Evolutionary conservation across 2,113 vertebrate species (phyloP).

Genomic region (Silurus glanis): DNA sequence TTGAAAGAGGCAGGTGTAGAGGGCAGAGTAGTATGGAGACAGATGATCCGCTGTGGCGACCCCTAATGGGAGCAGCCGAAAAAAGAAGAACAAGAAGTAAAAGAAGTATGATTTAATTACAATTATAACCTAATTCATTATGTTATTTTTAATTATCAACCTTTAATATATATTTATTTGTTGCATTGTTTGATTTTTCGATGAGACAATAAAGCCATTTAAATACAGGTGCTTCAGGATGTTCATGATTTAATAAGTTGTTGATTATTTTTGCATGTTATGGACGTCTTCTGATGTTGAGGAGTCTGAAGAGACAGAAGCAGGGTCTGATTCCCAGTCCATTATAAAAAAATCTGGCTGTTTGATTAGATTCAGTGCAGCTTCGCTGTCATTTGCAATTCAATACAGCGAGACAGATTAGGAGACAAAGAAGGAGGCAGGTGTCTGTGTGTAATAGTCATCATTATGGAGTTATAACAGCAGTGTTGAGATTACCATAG

Average conservation of each 20-base stretch:
- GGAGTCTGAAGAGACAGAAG: constrained; percentile 1
- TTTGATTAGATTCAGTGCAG: constrained; percentile 1
- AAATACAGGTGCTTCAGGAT: not conserved
- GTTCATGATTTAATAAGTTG: not conserved
- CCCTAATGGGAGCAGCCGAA: too few relatives aligned
- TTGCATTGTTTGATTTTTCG: not conserved
- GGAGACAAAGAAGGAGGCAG: constrained; percentile 29
- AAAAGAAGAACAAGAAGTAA: too few relatives aligned
- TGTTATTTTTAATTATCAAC: not conserved
- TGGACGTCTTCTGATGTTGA: not conserved
- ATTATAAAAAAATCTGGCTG: not conserved
- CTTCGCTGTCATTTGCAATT: constrained; percentile 13
- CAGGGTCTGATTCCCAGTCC: not conserved
- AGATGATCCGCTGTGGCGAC: too few relatives aligned
- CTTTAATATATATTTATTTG: not conserved
- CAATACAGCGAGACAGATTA: constrained; percentile 25
- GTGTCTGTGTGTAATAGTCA: constrained; percentile 18
- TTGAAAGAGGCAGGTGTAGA: too few relatives aligned
- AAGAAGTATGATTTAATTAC: not conserved
- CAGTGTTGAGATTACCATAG: not conserved
- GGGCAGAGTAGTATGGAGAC: too few relatives aligned
- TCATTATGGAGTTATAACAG: not conserved
- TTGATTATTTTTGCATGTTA: not conserved
- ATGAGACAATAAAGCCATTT: not conserved
- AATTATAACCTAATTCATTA: not conserved